phyloP scores from a whole-genome alignment of 2,797 vertebrate genomes.

The Sebastes diploproa region DNA sequence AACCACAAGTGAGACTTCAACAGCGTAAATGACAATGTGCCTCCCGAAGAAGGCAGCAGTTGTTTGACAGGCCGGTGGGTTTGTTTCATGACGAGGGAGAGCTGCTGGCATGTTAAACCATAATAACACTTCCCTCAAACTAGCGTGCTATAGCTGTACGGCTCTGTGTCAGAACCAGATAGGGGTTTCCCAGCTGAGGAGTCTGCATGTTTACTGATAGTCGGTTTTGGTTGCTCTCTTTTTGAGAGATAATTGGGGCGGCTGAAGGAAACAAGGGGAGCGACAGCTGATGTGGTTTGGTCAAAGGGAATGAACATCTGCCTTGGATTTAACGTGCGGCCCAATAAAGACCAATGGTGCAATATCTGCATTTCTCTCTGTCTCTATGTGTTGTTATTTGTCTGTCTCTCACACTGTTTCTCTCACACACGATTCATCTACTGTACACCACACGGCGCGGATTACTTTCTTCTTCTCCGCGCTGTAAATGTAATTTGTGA shows the following conservation, averaged over 20 bases:
- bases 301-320: slow-evolving; percentile 74
- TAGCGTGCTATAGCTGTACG: slow-evolving; percentile 59
- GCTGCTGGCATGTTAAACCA: slow-evolving; percentile 77
- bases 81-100: slow-evolving; percentile 73
- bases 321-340: slow-evolving; percentile 76
- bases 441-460: neutral
- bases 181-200: slow-evolving; percentile 70
- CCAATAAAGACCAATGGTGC: slow-evolving; percentile 63
- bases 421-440: slow-evolving; percentile 26
- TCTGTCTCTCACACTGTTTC: slow-evolving; percentile 29
- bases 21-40: slow-evolving; percentile 57
- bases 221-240: slow-evolving; percentile 69
- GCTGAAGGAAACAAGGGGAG: slow-evolving; percentile 65
- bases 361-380: slow-evolving; percentile 40
- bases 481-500: slow-evolving; percentile 20
- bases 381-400: slow-evolving; percentile 43
- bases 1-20: slow-evolving; percentile 56
- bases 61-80: slow-evolving; percentile 78
- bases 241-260: slow-evolving; percentile 69
- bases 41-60: slow-evolving; percentile 55
- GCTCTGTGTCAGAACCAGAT: slow-evolving; percentile 52
- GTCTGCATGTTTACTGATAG: slow-evolving; percentile 78
- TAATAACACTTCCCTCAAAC: slow-evolving; percentile 71
- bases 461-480: slow-evolving; percentile 3
- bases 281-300: slow-evolving; percentile 79